Evolutionary conservation across 2,888 invertebrate genomes (phyloP).

Genomic region (Argyresthia goedartella): DNA sequence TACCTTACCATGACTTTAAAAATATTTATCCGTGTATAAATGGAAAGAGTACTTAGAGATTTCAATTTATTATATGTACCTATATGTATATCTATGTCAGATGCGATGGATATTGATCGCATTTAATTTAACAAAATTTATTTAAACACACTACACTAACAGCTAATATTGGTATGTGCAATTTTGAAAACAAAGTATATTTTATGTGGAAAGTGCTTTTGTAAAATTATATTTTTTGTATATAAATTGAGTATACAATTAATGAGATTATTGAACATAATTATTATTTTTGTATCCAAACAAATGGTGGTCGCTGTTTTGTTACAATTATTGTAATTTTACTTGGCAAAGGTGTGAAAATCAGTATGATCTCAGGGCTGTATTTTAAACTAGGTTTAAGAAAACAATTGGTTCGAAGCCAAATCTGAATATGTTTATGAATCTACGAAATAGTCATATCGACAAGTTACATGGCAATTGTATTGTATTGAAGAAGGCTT

Average conservation of each 20-base stretch:
- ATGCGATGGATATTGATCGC: no score
- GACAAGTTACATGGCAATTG: no score
- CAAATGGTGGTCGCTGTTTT: conserved; percentile 15
- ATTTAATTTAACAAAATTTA: no score
- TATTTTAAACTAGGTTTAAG: conserved; percentile 12
- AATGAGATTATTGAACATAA: conserved; percentile 45
- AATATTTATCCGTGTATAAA: no score
- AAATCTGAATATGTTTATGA: conserved; percentile 1
- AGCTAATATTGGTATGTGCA: no score
- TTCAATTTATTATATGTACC: no score
- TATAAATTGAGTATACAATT: conserved; percentile 14
- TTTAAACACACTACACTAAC: no score
- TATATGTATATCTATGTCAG: no score
- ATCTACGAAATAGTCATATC: no score
- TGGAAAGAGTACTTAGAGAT: no score
- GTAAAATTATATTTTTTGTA: conserved; percentile 8
- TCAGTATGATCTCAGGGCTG: conserved; percentile 18
- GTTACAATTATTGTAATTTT: conserved; percentile 12
- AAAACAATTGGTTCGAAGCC: conserved; percentile 7
- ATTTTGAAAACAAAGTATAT: neutral
- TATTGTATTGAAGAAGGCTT: no score
- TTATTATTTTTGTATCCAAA: conserved; percentile 52
- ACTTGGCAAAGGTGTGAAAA: conserved; percentile 14
- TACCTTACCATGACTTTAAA: no score
- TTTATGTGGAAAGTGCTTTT: conserved; percentile 2